phyloP scores from a whole-genome alignment of 2,797 vertebrate genomes.

The Alectoris magna region DNA sequence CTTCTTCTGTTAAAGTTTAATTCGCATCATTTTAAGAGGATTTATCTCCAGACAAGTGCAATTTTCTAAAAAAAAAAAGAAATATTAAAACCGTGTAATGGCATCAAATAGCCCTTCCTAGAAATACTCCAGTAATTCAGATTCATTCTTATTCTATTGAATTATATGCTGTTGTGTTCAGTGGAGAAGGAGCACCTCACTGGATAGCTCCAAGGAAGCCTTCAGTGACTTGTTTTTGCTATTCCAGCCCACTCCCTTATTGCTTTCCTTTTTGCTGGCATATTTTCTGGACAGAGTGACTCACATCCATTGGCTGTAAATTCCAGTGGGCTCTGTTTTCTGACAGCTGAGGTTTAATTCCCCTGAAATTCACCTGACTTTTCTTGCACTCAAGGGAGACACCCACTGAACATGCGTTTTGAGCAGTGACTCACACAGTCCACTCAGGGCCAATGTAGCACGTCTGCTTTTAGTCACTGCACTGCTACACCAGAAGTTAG shows the following conservation, averaged over 20 bases:
- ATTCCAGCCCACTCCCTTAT: not conserved
- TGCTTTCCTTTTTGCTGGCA: not conserved
- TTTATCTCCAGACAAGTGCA: not conserved
- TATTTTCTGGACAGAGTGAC: not conserved
- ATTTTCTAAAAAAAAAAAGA: not conserved
- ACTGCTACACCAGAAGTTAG: not conserved
- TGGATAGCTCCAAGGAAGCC: not conserved
- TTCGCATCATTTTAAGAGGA: not conserved
- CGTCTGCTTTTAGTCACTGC: not conserved
- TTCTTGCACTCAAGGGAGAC: not conserved
- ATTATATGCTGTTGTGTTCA: rapidly evolving
- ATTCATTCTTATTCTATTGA: not conserved
- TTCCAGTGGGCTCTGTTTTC: not conserved
- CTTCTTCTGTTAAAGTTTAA: not conserved
- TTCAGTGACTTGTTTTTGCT: not conserved
- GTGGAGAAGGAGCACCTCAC: not conserved
- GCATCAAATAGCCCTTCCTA: not conserved
- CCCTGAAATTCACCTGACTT: not conserved
- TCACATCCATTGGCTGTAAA: not conserved
- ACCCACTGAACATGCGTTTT: not conserved
- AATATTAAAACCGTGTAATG: not conserved
- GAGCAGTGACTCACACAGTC: rapidly evolving
- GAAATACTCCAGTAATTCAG: not conserved
- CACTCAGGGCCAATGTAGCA: rapidly evolving
- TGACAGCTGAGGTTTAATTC: not conserved